Percentiles rank a stretch among this genome's conserved stretches.
These are phyloP conservation scores for Tapirus terrestris DNA, from an alignment of 2,113 vertebrate genomes.

Conservation along the genomic window DNA sequence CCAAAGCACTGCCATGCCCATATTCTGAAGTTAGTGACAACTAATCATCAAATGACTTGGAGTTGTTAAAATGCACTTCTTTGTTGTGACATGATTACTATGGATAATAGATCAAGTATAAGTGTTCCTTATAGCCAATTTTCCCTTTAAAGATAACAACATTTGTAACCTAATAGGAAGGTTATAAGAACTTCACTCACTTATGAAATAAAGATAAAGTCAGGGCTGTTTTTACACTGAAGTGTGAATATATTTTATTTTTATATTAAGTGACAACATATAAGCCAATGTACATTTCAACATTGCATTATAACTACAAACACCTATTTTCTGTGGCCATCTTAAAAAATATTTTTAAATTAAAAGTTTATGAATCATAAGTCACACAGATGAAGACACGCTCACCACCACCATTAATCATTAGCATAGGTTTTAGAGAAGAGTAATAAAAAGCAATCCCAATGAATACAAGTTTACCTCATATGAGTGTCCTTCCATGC, in stretches of 20 bases:
- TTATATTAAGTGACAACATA: conserved; percentile 3
- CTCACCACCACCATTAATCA: not conserved
- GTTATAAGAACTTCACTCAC: not conserved
- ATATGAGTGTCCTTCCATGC: conserved; percentile 82
- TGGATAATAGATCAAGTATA: not conserved
- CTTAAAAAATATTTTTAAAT: not conserved
- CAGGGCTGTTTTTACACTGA: not conserved
- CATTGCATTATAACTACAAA: not conserved
- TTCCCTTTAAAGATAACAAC: conserved; percentile 29
- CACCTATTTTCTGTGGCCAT: not conserved
- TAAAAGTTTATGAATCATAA: conserved; percentile 4
- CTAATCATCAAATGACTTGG: not conserved
- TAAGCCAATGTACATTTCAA: conserved; percentile 4
- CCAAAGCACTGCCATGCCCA: not conserved
- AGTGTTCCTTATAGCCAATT: not conserved
- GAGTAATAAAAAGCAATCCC: not conserved
- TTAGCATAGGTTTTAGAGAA: not conserved
- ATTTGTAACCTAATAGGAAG: not conserved
- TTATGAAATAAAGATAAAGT: not conserved
- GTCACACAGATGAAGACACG: not conserved
- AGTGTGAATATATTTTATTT: not conserved
- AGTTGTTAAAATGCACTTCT: not conserved
- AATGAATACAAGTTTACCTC: conserved; percentile 81
- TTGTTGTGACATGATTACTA: not conserved
- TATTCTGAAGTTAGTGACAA: not conserved